Evolutionary conservation across 2,888 invertebrate species (phyloP).

Genomic region (Chloroclysta siterata): DNA sequence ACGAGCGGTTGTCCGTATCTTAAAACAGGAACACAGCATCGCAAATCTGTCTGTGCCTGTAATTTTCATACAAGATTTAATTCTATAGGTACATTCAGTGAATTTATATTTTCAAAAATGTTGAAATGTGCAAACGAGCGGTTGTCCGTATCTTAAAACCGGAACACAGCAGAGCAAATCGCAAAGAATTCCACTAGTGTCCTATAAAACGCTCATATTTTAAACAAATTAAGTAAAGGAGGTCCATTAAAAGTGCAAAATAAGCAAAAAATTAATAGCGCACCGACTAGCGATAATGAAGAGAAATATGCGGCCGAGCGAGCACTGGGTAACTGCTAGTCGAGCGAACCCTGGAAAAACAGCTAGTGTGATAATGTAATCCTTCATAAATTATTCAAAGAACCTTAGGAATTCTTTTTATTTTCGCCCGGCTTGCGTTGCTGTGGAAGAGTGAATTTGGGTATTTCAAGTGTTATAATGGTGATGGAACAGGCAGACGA

Average conservation of each 20-base stretch:
- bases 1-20: too few relatives aligned
- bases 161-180: too few relatives aligned
- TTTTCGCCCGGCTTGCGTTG: constrained; percentile 44
- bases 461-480: background rate
- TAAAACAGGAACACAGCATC: too few relatives aligned
- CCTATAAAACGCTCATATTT: constrained; percentile 1
- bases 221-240: constrained; percentile 12
- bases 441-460: constrained; percentile 10
- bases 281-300: constrained; percentile 30
- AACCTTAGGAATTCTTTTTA: constrained; percentile 62
- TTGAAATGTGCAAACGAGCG: too few relatives aligned
- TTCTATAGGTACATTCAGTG: too few relatives aligned
- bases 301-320: constrained; percentile 43
- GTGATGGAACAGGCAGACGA: too few relatives aligned
- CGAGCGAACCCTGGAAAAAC: constrained; percentile 49
- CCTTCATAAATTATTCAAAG: constrained; percentile 62
- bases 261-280: constrained; percentile 21
- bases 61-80: too few relatives aligned
- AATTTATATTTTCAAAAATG: too few relatives aligned
- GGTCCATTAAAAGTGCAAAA: constrained; percentile 15
- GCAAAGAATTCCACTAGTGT: too few relatives aligned
- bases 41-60: too few relatives aligned
- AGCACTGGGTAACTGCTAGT: constrained; percentile 50
- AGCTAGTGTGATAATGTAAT: constrained; percentile 59
- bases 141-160: too few relatives aligned